phyloP scores from a whole-genome alignment of 2,113 vertebrate species.

The Neopipo cinnamomea region DNA sequence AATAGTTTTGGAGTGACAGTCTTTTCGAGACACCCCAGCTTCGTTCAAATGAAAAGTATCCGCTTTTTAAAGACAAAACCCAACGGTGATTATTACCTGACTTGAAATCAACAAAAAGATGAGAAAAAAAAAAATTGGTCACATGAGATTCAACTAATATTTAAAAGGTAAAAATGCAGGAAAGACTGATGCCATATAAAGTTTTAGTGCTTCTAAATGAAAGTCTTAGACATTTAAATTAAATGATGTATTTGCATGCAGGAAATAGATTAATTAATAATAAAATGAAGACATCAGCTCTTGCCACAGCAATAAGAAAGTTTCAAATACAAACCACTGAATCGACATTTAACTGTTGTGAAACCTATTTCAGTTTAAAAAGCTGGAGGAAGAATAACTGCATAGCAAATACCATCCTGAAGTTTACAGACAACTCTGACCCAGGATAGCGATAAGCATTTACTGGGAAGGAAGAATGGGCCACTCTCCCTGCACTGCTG shows the following conservation, averaged over 20 bases:
- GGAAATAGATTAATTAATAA: background rate
- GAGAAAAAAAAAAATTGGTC: background rate
- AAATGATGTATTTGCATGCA: background rate
- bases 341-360: background rate
- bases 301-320: background rate
- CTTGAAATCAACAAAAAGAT: background rate
- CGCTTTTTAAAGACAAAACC: background rate
- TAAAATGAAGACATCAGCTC: background rate
- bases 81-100: background rate
- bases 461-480: background rate
- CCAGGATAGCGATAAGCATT: background rate
- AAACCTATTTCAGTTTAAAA: background rate
- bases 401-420: background rate
- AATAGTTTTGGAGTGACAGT: background rate
- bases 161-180: slow-evolving; percentile 1
- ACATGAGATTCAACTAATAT: background rate
- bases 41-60: background rate
- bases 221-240: background rate
- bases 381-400: background rate
- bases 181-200: background rate
- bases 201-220: background rate
- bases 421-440: background rate
- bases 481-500: accelerated
- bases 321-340: background rate
- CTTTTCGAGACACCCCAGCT: background rate